These are phyloP conservation scores for Abrostola tripartita DNA, from an alignment of 2,888 invertebrate species.

Conservation along the genomic window DNA sequence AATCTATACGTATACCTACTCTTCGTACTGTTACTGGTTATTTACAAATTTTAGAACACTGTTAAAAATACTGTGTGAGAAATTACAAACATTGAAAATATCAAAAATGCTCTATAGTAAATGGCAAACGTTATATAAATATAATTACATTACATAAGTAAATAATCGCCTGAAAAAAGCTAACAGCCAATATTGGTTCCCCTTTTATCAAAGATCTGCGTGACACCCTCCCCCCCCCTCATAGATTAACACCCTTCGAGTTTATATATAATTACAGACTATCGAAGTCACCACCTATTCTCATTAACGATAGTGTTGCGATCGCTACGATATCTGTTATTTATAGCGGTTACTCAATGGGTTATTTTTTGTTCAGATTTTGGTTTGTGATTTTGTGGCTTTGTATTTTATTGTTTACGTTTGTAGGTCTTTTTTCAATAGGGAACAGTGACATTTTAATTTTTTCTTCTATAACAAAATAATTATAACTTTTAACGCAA, in stretches of 20 bases:
- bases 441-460: too few species aligned
- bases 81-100: too few species aligned
- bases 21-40: too few species aligned
- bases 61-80: too few species aligned
- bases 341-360: constrained; percentile 40
- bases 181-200: constrained; percentile 11
- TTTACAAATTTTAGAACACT: too few species aligned
- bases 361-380: constrained; percentile 28
- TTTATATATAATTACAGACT: constrained; percentile 58
- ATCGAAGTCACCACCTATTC: constrained; percentile 56
- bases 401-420: not conserved
- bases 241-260: constrained; percentile 54
- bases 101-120: too few species aligned
- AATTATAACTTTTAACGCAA: too few species aligned
- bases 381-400: not conserved
- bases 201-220: constrained; percentile 43
- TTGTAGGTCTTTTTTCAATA: not conserved
- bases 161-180: constrained; percentile 52
- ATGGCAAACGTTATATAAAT: too few species aligned
- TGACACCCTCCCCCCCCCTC: constrained; percentile 26
- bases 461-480: too few species aligned
- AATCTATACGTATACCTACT: too few species aligned
- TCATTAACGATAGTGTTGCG: constrained; percentile 55
- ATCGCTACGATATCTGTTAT: constrained; percentile 43
- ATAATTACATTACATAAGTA: constrained; percentile 20